Evolutionary conservation across 2,797 vertebrate genomes (phyloP).

Genomic region (Scolopax bukidnonensis): DNA sequence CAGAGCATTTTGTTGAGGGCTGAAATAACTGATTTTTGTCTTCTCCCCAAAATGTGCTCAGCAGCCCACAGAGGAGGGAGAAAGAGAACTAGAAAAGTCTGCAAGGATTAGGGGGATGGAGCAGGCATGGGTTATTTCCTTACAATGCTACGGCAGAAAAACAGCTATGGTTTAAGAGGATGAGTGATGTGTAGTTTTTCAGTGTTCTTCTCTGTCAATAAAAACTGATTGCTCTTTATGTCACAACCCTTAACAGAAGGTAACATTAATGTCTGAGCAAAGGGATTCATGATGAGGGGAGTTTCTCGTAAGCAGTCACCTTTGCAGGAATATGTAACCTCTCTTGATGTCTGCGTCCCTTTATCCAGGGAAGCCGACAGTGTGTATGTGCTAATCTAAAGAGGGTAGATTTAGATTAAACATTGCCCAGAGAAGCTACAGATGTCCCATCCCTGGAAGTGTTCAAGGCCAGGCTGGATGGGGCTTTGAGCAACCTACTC

Average conservation of each 20-base stretch:
- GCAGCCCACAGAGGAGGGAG: background rate
- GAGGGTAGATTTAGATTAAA: background rate
- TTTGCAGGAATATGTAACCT: background rate
- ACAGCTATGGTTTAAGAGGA: background rate
- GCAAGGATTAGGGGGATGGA: background rate
- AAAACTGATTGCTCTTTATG: background rate
- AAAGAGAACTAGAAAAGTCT: background rate
- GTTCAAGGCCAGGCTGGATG: background rate
- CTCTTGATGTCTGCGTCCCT: background rate
- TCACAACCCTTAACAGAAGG: background rate
- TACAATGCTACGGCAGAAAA: background rate
- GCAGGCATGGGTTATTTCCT: background rate
- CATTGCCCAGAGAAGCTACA: background rate
- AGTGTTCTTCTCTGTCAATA: background rate
- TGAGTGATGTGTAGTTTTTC: background rate
- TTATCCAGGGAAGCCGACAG: background rate
- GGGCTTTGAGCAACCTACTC: background rate
- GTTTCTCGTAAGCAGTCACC: background rate
- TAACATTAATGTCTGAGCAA: background rate
- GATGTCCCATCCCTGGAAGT: background rate
- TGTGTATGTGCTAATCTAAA: fast-evolving
- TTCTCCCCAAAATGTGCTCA: background rate
- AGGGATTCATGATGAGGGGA: background rate
- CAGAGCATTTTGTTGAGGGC: background rate
- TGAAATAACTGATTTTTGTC: background rate